Percentiles rank a stretch among this genome's conserved stretches.
Evolutionary conservation across 2,888 invertebrate genomes (phyloP).

Genomic region (Melitaea athalia): DNA sequence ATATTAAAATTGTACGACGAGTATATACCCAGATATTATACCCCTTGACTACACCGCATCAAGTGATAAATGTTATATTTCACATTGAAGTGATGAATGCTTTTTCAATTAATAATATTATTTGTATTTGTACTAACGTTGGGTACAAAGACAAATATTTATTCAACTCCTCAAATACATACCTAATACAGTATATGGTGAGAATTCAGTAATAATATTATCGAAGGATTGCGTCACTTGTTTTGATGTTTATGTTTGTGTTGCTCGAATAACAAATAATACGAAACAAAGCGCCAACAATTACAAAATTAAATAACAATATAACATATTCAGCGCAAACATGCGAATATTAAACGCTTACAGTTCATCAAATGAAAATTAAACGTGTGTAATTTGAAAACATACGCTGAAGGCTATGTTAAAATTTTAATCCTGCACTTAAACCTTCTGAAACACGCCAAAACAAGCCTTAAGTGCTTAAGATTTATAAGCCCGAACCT

Average conservation of each 20-base stretch:
- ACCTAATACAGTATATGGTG: no score
- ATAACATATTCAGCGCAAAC: background rate
- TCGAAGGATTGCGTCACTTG: background rate
- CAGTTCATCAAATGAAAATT: background rate
- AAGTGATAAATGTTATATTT: background rate
- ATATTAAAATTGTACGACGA: background rate
- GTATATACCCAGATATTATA: background rate
- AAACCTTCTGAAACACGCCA: no score
- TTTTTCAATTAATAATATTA: slow-evolving; percentile 11
- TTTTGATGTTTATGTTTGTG: background rate
- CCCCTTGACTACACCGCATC: background rate
- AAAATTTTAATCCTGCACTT: background rate
- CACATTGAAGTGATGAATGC: background rate
- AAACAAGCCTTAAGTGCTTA: no score
- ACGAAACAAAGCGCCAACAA: no score
- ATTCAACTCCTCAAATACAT: slow-evolving; percentile 4
- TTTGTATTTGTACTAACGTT: slow-evolving; percentile 7
- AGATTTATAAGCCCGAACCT: slow-evolving; percentile 4
- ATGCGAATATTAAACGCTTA: background rate
- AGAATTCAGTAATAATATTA: background rate
- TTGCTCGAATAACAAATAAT: no score
- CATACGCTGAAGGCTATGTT: background rate
- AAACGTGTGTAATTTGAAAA: background rate
- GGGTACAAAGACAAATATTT: slow-evolving; percentile 3
- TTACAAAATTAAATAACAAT: no score